Base-by-base conservation (phyloP, 2,797 vertebrate genomes). In the Peromyscus melanophrys region DNA sequence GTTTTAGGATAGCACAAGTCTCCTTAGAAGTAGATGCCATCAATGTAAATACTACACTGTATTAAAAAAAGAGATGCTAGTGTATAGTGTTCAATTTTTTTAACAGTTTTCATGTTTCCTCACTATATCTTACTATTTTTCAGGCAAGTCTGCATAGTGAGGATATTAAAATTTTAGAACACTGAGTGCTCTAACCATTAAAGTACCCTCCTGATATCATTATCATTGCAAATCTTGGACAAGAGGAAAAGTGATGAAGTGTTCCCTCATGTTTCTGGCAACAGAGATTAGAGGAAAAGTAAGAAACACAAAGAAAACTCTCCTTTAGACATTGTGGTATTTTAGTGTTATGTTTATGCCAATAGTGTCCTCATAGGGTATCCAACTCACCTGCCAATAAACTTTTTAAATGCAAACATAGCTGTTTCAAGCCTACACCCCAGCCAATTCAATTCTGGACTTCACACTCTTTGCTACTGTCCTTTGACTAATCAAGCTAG, bases 331-430 rank as follows among this genome's bases (percentile, higher is more conserved):
- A 14, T 11, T 76, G 23, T 75, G 57, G 86, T 13, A 80, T 61
- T 0, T 55, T 69, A 37, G 34, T 40, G 6, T 1, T 25, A 61
- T 83, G 27, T 40, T 67, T 13, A 89, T 6, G 2, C 1, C 12
- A 7, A 67, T 27, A 59, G 12, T 7, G 3, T 10, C 9, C 2
- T 57, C 3, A 14, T 46, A 37, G 37, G 5, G 1, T 78, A 25
- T 34, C 25, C 14, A 49, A n/a, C 7, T 71, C 52, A 80, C 2
- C 1, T 43, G 8, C 49, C 16, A 65, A 25, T 43, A 6, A 16
- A 82, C 11, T 89, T 86, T 95, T 75, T 81, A 91, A 82, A 75
- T 90, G 31, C 25, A 92, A 96, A 83, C 12, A 29, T 82, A 82
- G 3, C 49, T 80, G 23, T 76, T 16, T 65, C 67, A 46, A 92